Evolutionary conservation across 2,113 vertebrate species (phyloP).

Genomic region (Xiphophorus maculatus): DNA sequence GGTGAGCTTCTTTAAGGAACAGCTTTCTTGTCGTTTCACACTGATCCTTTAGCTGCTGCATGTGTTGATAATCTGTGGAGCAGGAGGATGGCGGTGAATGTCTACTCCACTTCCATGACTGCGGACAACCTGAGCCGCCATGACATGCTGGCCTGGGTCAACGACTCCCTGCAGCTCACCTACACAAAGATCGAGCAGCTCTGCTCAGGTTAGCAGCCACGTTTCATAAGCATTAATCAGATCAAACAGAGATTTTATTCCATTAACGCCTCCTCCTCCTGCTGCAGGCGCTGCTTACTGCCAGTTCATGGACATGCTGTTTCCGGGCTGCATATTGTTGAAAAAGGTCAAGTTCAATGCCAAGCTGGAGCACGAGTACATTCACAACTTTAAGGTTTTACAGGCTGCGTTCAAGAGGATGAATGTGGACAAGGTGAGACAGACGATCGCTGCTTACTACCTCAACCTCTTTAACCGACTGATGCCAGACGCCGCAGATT

Average conservation of each 20-base stretch:
- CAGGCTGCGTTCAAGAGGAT: constrained; percentile 96
- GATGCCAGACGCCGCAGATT: not conserved
- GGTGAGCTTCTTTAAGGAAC: constrained; percentile 41
- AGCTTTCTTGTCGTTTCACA: not conserved
- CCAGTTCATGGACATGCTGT: constrained; percentile 99
- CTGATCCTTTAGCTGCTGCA: not conserved
- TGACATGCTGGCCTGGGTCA: constrained; percentile 97
- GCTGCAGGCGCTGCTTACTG: constrained; percentile 90
- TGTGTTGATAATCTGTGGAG: constrained; percentile 49
- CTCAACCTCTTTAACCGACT: not conserved
- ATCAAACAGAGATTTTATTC: not conserved
- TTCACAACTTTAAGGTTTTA: constrained; percentile 97
- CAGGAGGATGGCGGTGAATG: constrained; percentile 98
- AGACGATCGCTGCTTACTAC: not conserved
- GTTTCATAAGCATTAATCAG: not conserved
- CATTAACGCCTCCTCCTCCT: not conserved
- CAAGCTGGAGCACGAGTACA: constrained; percentile 93
- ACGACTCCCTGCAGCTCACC: constrained; percentile 93
- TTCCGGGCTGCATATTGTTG: constrained; percentile 92
- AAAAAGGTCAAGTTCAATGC: constrained; percentile 96
- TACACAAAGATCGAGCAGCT: constrained; percentile 97
- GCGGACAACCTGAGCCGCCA: constrained; percentile 97
- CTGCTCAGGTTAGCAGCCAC: constrained; percentile 85
- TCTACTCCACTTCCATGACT: constrained; percentile 95
- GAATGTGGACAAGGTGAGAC: constrained; percentile 95